Base-by-base conservation (phyloP, 1,140 invertebrate species). In the Drosophila tropicalis region DNA sequence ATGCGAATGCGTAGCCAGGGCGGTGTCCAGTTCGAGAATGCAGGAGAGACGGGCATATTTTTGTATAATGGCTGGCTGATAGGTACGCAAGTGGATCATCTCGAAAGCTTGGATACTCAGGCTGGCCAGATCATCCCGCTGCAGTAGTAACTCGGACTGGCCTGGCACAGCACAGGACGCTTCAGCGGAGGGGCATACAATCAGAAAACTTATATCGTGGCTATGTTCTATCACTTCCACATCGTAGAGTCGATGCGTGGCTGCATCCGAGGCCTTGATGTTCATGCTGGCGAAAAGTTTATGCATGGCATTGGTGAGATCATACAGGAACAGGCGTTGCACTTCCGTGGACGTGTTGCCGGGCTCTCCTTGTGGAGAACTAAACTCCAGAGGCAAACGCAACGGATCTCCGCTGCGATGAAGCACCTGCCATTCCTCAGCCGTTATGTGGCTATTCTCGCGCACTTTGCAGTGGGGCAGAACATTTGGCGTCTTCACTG, bases 371-470 rank as follows among this genome's bases (percentile, higher is more conserved):
- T 36, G 78, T 79, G 83, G 93, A 81, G 81, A 92, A 93, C 29
- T 93, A 40, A 91, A 93, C 90, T 74, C 89, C 19, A 92, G 55
- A 0, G 93, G 90, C 19, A 93, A 81, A 34, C 93, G 87, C 44
- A 92, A 92, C 3, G 93, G 93, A 70, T 54, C 94, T 0, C 73
- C 17, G 1, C 34, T 60, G n/a, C 80, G 85, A 94, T 95, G 95
- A 1, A 97, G 92, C 73, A 95, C 95, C 73, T 97, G 95, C 97
- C 97, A 98, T 92, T 99, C 98, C 90, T 99, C 97, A 19, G 96
- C 96, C 15, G 98, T 98, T 0, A 99, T 97, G 91, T 99, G 98
- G 3, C 98, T 96, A 93, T 99, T 99, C 76, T 98, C 97, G 61
- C 98, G 94, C 56, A 99, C 95, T 92, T 98, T 97, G 67, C 95